phyloP scores from a whole-genome alignment of 1,140 invertebrate genomes.

The Heliconius hermathena region DNA sequence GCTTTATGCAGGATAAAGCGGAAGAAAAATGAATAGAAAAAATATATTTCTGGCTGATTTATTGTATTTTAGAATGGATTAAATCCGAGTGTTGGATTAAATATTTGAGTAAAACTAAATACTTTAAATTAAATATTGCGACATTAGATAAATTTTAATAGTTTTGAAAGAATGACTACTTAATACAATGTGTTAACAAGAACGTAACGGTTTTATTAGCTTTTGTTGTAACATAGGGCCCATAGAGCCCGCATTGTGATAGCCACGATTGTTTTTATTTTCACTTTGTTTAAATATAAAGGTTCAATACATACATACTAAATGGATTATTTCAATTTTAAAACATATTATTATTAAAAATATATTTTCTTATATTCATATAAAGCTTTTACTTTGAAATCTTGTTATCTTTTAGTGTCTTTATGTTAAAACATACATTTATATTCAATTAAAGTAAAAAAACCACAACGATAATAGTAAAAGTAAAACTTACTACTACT shows the following conservation, averaged over 20 bases:
- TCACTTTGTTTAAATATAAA: constrained; percentile 17
- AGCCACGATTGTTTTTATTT: constrained; percentile 14
- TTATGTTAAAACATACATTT: no score
- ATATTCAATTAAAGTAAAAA: no score
- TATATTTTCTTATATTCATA: no score
- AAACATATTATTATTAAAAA: not conserved
- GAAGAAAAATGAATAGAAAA: no score
- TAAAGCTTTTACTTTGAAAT: no score
- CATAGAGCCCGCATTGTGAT: constrained; percentile 30
- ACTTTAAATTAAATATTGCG: not conserved
- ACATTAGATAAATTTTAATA: not conserved
- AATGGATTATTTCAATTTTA: not conserved
- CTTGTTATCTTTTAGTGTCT: no score
- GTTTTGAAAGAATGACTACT: not conserved
- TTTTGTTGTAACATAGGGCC: constrained; percentile 5
- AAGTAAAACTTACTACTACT: no score
- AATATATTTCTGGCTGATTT: no score
- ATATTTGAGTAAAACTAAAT: not conserved
- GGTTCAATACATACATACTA: not conserved
- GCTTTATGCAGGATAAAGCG: no score
- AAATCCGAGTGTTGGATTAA: no score
- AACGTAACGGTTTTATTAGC: not conserved
- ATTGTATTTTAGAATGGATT: no score
- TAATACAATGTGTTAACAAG: constrained; percentile 4
- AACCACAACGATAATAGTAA: no score